phyloP scores from a whole-genome alignment of 2,797 vertebrate species.

The Miichthys miiuy region DNA sequence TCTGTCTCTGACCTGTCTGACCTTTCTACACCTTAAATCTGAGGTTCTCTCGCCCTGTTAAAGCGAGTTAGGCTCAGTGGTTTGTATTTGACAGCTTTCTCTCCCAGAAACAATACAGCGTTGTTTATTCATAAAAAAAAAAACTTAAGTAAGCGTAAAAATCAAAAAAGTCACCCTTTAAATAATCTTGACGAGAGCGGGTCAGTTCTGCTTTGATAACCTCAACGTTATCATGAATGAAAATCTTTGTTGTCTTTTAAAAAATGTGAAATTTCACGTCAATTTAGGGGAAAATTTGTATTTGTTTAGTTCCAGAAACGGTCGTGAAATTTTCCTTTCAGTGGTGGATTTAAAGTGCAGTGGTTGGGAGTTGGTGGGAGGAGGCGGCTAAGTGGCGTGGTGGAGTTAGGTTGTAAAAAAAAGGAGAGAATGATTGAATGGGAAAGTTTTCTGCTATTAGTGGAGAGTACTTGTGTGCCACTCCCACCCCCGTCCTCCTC shows the following conservation, averaged over 20 bases:
- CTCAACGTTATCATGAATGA: background rate
- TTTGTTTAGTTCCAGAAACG: slow-evolving; percentile 3
- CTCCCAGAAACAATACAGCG: background rate
- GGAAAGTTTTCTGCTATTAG: slow-evolving; percentile 42
- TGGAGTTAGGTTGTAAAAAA: slow-evolving; percentile 22
- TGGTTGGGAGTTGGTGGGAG: too few relatives aligned
- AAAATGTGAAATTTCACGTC: background rate
- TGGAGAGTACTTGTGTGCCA: slow-evolving; percentile 27
- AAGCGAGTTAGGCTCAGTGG: background rate
- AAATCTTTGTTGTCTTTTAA: background rate
- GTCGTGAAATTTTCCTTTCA: background rate
- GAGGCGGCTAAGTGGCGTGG: background rate
- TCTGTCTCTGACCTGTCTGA: slow-evolving; percentile 59
- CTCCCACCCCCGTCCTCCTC: slow-evolving; percentile 29
- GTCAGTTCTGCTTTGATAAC: background rate
- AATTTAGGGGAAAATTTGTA: background rate
- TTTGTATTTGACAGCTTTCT: slow-evolving; percentile 1
- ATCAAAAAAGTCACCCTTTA: background rate
- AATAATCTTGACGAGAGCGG: background rate
- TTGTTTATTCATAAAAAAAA: background rate
- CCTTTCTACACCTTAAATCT: slow-evolving; percentile 58
- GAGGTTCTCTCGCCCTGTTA: slow-evolving; percentile 20
- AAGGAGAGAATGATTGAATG: slow-evolving; percentile 29
- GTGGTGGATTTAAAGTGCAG: background rate
- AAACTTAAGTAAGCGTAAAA: too few relatives aligned